Percentiles rank a stretch among this genome's conserved stretches.
Evolutionary conservation across 2,113 vertebrate species (phyloP).

Genomic region (Prietella phreatophila): DNA sequence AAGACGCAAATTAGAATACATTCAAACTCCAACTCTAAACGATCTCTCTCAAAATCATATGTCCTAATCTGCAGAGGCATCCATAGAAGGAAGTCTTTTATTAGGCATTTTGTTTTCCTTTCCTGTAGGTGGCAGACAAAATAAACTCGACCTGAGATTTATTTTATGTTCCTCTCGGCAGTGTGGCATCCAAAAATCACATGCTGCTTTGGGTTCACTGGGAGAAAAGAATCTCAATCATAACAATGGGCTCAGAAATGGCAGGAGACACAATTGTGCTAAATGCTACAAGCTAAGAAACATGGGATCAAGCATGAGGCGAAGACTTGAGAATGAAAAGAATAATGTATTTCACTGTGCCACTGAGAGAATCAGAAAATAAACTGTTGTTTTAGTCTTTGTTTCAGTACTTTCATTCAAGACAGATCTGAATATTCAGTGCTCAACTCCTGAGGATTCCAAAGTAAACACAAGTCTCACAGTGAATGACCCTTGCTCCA

Average conservation of each 20-base stretch:
- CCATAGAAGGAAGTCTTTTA: slow-evolving; percentile 79
- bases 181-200: slow-evolving; percentile 81
- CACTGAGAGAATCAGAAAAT: slow-evolving; percentile 51
- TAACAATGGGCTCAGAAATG: slow-evolving; percentile 73
- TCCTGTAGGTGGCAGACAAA: slow-evolving; percentile 78
- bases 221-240: slow-evolving; percentile 84
- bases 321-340: slow-evolving; percentile 51
- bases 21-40: neutral
- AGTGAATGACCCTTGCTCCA: slow-evolving; percentile 69
- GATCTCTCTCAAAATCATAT: slow-evolving; percentile 53
- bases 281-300: slow-evolving; percentile 45
- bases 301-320: slow-evolving; percentile 18
- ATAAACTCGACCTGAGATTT: slow-evolving; percentile 76
- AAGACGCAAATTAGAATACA: neutral
- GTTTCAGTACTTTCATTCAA: slow-evolving; percentile 78
- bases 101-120: slow-evolving; percentile 78
- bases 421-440: slow-evolving; percentile 69
- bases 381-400: slow-evolving; percentile 79
- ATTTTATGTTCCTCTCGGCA: slow-evolving; percentile 67
- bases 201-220: slow-evolving; percentile 74
- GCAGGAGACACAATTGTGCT: slow-evolving; percentile 56
- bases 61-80: slow-evolving; percentile 70
- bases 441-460: slow-evolving; percentile 59
- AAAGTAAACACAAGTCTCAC: slow-evolving; percentile 76
- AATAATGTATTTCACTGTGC: slow-evolving; percentile 77